phyloP scores from a whole-genome alignment of 2,888 invertebrate species.

The Troides oblongomaculatus region DNA sequence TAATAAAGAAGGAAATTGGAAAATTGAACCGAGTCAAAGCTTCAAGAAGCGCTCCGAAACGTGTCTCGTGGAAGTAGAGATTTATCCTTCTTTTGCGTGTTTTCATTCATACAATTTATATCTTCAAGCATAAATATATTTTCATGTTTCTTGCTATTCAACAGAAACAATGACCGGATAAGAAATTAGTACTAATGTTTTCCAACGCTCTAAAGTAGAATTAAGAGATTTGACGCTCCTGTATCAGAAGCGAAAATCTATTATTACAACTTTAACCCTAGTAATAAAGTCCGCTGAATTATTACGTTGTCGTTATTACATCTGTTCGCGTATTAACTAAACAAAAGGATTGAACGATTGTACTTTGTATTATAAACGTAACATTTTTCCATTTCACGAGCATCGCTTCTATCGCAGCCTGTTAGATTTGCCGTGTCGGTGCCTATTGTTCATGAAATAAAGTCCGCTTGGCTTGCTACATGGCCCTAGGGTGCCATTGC shows the following conservation, averaged over 20 bases:
- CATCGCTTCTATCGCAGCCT: conserved; percentile 9
- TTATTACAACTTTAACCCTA: too few relatives aligned
- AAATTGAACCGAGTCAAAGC: conserved; percentile 31
- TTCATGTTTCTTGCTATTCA: neutral
- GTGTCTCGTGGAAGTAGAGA: neutral
- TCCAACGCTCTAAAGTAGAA: too few relatives aligned
- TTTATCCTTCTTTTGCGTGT: neutral
- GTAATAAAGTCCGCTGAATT: too few relatives aligned
- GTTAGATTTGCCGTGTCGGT: conserved; percentile 32
- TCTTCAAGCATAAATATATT: neutral
- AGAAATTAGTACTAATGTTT: neutral
- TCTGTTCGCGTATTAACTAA: neutral
- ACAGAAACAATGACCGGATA: neutral
- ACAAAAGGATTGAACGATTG: neutral
- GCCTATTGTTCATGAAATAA: conserved; percentile 42
- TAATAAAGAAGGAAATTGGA: conserved; percentile 56
- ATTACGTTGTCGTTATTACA: too few relatives aligned
- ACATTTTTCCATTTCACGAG: neutral
- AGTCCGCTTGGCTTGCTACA: conserved; percentile 52
- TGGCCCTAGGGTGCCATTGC: conserved; percentile 59
- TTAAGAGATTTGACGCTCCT: too few relatives aligned
- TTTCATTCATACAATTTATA: neutral
- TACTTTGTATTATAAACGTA: neutral
- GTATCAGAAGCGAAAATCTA: too few relatives aligned
- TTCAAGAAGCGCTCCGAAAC: neutral